Evolutionary conservation across 2,113 vertebrate species (phyloP), one percentile per base, ranked within the genome.

Genomic region (Oreocharis arfaki): DNA sequence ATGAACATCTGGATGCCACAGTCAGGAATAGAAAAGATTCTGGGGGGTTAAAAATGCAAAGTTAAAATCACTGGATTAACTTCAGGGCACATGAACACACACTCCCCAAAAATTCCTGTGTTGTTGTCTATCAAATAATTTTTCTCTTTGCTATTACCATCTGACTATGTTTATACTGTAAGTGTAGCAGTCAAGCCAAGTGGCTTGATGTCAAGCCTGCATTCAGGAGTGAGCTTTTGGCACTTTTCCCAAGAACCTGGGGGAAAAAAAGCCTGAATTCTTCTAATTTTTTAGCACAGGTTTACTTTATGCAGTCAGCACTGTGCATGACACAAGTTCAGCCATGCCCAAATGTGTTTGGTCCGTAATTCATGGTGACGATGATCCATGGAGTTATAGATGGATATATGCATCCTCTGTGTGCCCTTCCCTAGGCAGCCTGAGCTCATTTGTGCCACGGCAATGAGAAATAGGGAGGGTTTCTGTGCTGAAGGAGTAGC

Each of bases 201-300:
- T 11, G 33, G 10, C 16, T 39, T 44, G 27, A 52, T 35, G 52
- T 30, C 44, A 86, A 73, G 5, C 8, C 63, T 69, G 5, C 21
- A 39, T 39, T 69, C 22, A 61, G 39, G 30, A 57, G 16, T 19
- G 33, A 41, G 7, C 7, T 86, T 92, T 83, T 71, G 37, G 41
- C 2, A 6, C 6, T 49, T 83, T 50, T 52, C 14, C 14, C 41
- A 76, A 65, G 23, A 63, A 75, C 3, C 1, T 30, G 9, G 7
- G 5, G 3, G 2, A 1, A 9, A 2, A 33, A 26, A n/a, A 3
- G 1, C 8, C 42, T 71, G 23, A 60, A 47, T 39, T 42, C 12
- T 35, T 64, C 14, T 15, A 44, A 4, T 5, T 11, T 32, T 83
- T 88, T 64, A 47, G 30, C 30, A 47, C 8, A 64, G 16, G 4